A percentile compares a stretch with the other conserved stretches of the same genome.
phyloP scores from a whole-genome alignment of 2,797 vertebrate genomes.

The Gymnocypris eckloni region DNA sequence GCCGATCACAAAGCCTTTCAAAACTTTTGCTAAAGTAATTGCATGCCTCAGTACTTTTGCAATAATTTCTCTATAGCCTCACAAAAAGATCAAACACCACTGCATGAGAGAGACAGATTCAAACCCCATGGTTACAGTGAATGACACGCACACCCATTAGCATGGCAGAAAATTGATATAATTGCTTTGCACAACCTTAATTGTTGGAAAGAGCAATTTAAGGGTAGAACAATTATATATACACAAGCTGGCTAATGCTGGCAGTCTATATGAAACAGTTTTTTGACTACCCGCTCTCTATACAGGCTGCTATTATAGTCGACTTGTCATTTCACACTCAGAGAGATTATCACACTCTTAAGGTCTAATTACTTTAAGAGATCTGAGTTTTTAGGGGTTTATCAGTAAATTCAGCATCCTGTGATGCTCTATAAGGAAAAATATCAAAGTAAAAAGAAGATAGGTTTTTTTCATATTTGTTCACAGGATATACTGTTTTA shows the following conservation, averaged over 20 bases:
- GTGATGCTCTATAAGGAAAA: not conserved
- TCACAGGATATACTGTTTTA: not conserved
- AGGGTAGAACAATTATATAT: conserved; percentile 60
- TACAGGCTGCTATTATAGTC: conserved; percentile 62
- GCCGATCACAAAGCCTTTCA: conserved; percentile 52
- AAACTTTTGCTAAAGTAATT: conserved; percentile 51
- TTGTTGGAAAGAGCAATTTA: conserved; percentile 64
- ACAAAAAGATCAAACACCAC: conserved; percentile 41
- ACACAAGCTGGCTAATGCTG: conserved; percentile 59
- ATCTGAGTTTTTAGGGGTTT: conserved; percentile 45
- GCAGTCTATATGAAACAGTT: conserved; percentile 51
- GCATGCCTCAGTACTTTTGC: conserved; percentile 42
- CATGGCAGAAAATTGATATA: conserved; percentile 64
- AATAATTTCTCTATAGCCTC: conserved; percentile 51
- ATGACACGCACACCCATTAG: conserved; percentile 63
- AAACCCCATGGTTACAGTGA: conserved; percentile 60
- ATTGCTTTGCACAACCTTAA: conserved; percentile 65
- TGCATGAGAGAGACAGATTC: conserved; percentile 42
- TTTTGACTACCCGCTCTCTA: conserved; percentile 57
- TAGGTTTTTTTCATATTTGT: not conserved
- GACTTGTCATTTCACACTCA: conserved; percentile 58
- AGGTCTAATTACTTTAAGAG: conserved; percentile 60
- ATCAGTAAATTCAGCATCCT: conserved; percentile 31
- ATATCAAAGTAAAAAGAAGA: conserved; percentile 2
- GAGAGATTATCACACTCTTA: conserved; percentile 57